phyloP scores from a whole-genome alignment of 1,140 invertebrate species.

The Drosophila chauvacae region DNA sequence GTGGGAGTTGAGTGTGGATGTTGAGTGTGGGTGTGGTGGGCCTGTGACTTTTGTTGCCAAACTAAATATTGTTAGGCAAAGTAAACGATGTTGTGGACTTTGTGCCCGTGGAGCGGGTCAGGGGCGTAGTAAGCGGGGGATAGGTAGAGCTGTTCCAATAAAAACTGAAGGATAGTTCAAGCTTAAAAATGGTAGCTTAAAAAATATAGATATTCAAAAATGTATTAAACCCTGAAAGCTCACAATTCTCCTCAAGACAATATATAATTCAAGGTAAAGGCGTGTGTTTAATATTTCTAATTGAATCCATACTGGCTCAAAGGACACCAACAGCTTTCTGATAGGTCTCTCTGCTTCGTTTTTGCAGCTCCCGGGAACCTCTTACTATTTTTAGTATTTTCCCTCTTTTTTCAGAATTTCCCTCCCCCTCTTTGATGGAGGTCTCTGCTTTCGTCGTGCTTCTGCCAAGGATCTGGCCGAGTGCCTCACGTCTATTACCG shows the following conservation, averaged over 20 bases:
- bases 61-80: constrained; percentile 82
- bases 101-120: constrained; percentile 28
- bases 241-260: neutral
- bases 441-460: constrained; percentile 38
- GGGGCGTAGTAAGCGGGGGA: constrained; percentile 5
- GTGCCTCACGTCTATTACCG: constrained; percentile 57
- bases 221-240: neutral
- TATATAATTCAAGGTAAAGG: neutral
- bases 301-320: neutral
- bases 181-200: too few species aligned
- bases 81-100: constrained; percentile 72
- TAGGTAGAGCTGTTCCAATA: neutral
- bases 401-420: neutral
- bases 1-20: neutral
- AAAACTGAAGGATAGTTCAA: neutral
- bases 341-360: constrained; percentile 1
- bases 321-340: constrained; percentile 4
- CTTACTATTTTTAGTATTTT: constrained; percentile 7
- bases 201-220: neutral
- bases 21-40: constrained; percentile 5
- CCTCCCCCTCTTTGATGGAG: constrained; percentile 1
- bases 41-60: constrained; percentile 67
- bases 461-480: constrained; percentile 27
- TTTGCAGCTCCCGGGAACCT: neutral
- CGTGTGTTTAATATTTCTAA: neutral